These are phyloP conservation scores for Harpagifer antarcticus DNA, from an alignment of 2,797 vertebrate species.

Conservation along the genomic window DNA sequence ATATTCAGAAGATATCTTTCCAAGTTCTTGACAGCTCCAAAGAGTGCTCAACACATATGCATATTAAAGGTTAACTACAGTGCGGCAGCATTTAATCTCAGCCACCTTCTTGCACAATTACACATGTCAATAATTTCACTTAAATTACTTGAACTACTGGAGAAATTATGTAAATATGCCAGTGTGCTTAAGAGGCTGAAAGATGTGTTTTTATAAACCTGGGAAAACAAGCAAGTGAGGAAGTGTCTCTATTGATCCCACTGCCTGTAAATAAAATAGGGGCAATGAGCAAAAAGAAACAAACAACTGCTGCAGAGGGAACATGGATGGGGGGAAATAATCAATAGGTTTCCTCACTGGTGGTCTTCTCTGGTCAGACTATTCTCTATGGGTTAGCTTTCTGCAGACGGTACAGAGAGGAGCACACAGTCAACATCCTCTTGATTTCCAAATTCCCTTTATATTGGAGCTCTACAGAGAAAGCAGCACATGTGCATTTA, in stretches of 20 bases:
- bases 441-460: conserved; percentile 74
- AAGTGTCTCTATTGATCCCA: conserved; percentile 83
- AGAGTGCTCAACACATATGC: conserved; percentile 70
- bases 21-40: conserved; percentile 71
- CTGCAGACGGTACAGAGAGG: conserved; percentile 60
- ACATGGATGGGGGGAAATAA: conserved; percentile 79
- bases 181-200: conserved; percentile 79
- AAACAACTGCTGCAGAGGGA: conserved; percentile 82
- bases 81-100: conserved; percentile 66
- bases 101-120: conserved; percentile 79
- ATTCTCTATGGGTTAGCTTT: conserved; percentile 77
- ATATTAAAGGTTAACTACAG: conserved; percentile 70
- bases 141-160: conserved; percentile 82
- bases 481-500: conserved; percentile 67
- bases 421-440: conserved; percentile 66
- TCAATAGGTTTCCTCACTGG: conserved; percentile 83
- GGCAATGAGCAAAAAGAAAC: conserved; percentile 84
- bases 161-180: conserved; percentile 84
- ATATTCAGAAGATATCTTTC: conserved; percentile 65
- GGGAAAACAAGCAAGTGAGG: conserved; percentile 81
- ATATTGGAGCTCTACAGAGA: conserved; percentile 56
- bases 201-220: conserved; percentile 83
- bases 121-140: conserved; percentile 86
- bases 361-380: conserved; percentile 79
- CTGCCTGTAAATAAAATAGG: conserved; percentile 84